Base-by-base conservation (phyloP, 2,888 invertebrate genomes). In the Callosobruchus maculatus region DNA sequence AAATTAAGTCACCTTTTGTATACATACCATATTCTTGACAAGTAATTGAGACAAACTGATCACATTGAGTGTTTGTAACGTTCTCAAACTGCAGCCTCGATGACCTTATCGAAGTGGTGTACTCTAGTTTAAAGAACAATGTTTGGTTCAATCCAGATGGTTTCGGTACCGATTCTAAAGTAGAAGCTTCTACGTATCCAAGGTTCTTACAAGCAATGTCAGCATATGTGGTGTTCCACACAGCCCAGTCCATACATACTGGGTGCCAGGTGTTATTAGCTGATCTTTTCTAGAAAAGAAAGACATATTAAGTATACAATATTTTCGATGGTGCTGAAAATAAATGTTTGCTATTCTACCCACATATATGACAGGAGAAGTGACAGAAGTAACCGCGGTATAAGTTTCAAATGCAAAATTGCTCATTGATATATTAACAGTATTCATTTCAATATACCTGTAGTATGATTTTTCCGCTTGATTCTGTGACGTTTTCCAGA, bases 1-100 rank as follows among this genome's bases (percentile, higher is more conserved):
- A n/a, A n/a, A n/a, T n/a, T n/a, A n/a, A n/a, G n/a, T n/a, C n/a
- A n/a, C n/a, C n/a, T n/a, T n/a, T n/a, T n/a, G n/a, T n/a, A n/a
- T n/a, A n/a, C n/a, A 7, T 84, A 89, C 89, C 84, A 80, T 87
- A 90, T 79, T 90, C 89, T 79, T 89, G 88, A 81, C 91, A 91
- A n/a, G 88, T 87, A 20, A 91, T 82, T 71, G 89, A 88, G 0
- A 90, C 88, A 49, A 89, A 84, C 83, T 80, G 78, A 71, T 87
- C 86, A 70, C 88, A 86, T 78, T 89, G 89, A 30, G 82, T 82
- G 20, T 73, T 20, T 20, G 86, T 85, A 68, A 83, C 83, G 70
- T 83, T 84, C 78, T 88, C 87, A 66, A 90, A 83, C 81, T 88
- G 88, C 67, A 90, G 82, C 68, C 89, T 20, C 18, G 81, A 72